These are phyloP conservation scores for Xanthorhoe spadicearia DNA, from an alignment of 2,888 invertebrate species.

Conservation along the genomic window DNA sequence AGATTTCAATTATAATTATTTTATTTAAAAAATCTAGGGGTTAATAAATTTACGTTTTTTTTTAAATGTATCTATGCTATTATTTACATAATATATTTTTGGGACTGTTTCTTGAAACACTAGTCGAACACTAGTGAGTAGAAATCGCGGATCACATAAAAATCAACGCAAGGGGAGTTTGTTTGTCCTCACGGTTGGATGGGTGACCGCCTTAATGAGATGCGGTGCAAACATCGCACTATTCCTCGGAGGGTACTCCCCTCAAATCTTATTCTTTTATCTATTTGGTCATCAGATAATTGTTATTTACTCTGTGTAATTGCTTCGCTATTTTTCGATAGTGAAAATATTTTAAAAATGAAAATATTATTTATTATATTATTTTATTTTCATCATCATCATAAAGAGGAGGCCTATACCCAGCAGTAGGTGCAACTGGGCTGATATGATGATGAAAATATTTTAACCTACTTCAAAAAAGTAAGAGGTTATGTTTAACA, in stretches of 20 bases:
- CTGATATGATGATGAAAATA: too few species aligned
- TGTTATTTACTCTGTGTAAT: slow-evolving; percentile 49
- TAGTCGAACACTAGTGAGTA: not conserved
- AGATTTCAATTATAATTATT: too few species aligned
- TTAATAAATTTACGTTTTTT: too few species aligned
- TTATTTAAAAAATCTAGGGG: too few species aligned
- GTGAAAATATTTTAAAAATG: slow-evolving; percentile 11
- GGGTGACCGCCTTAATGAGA: slow-evolving; percentile 69
- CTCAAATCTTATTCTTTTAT: slow-evolving; percentile 51
- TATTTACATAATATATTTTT: not conserved
- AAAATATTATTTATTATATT: too few species aligned
- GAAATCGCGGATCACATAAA: slow-evolving; percentile 9
- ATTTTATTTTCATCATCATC: too few species aligned
- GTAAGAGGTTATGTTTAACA: too few species aligned
- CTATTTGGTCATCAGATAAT: slow-evolving; percentile 49
- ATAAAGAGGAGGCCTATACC: too few species aligned
- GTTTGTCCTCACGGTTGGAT: slow-evolving; percentile 73
- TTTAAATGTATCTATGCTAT: not conserved
- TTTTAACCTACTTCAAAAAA: too few species aligned
- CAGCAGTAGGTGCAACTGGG: too few species aligned
- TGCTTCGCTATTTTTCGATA: slow-evolving; percentile 35
- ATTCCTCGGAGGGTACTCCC: slow-evolving; percentile 66
- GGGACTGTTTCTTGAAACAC: not conserved
- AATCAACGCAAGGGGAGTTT: slow-evolving; percentile 49
- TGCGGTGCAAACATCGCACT: slow-evolving; percentile 71